Percentiles rank a stretch among this genome's conserved stretches.
Evolutionary conservation across 2,888 invertebrate species (phyloP).

Genomic region (Stictocephala bisonia): DNA sequence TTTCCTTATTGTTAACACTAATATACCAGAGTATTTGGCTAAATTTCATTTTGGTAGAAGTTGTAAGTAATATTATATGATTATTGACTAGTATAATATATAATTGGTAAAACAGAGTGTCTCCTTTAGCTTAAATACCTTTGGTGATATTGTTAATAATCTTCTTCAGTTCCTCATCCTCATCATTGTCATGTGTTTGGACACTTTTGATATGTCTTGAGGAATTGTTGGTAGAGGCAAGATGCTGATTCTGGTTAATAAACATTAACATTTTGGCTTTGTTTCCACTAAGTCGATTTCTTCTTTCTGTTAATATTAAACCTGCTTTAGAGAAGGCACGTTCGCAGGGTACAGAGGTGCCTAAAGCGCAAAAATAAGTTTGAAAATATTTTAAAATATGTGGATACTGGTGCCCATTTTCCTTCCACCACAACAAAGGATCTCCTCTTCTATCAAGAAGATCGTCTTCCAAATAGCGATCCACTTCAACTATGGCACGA

Average conservation of each 20-base stretch:
- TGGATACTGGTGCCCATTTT: constrained; percentile 52
- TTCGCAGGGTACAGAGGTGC: constrained; percentile 59
- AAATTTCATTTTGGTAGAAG: too few relatives aligned
- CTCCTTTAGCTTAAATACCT: too few relatives aligned
- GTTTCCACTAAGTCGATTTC: constrained; percentile 55
- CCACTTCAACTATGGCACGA: constrained; percentile 50
- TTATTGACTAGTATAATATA: too few relatives aligned
- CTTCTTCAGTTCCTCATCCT: too few relatives aligned
- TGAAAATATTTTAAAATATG: constrained; percentile 53
- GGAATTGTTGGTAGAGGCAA: neutral
- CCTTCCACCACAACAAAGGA: constrained; percentile 56
- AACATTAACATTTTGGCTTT: constrained; percentile 53
- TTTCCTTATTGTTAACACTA: too few relatives aligned
- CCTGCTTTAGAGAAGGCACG: constrained; percentile 59
- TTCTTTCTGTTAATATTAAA: constrained; percentile 54
- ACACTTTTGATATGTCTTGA: too few relatives aligned
- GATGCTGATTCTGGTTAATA: constrained; percentile 48
- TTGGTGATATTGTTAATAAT: too few relatives aligned
- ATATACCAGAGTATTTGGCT: too few relatives aligned
- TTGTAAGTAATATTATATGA: too few relatives aligned
- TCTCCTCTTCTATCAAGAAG: constrained; percentile 47
- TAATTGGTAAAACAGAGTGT: too few relatives aligned
- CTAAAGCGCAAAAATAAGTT: constrained; percentile 54
- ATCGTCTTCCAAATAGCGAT: constrained; percentile 52
- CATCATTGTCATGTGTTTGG: too few relatives aligned